These are phyloP conservation scores for Lipophrys pholis DNA, from an alignment of 2,113 vertebrate species.

Conservation along the genomic window DNA sequence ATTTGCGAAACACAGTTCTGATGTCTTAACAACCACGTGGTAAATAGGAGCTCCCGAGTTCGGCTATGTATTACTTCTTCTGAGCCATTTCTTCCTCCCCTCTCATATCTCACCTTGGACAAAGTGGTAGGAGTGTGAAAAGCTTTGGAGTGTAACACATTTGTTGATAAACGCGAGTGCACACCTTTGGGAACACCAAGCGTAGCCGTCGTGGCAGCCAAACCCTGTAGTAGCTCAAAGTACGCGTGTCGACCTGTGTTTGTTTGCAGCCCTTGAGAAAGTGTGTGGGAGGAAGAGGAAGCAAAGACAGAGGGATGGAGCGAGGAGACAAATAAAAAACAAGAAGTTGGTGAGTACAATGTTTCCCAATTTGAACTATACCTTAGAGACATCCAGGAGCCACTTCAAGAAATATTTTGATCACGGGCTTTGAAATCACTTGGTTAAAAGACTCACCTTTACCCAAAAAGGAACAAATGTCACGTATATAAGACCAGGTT, in stretches of 20 bases:
- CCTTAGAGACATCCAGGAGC: too few species aligned
- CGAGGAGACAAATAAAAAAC: not conserved
- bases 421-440: too few species aligned
- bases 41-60: constrained; percentile 9
- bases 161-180: constrained; percentile 5
- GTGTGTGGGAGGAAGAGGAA: constrained; percentile 3
- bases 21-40: constrained; percentile 3
- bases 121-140: constrained; percentile 48
- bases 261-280: constrained; percentile 26
- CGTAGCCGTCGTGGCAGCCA: not conserved
- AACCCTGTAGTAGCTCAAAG: constrained; percentile 3
- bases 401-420: too few species aligned
- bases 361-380: too few species aligned
- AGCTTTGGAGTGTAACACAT: constrained; percentile 40
- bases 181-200: constrained; percentile 18
- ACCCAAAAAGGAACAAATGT: too few species aligned
- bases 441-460: too few species aligned
- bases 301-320: constrained; percentile 3
- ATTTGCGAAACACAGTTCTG: constrained; percentile 15
- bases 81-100: too few species aligned
- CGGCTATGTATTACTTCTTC: not conserved
- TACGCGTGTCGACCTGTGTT: constrained; percentile 28
- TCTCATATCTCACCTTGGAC: constrained; percentile 5
- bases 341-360: not conserved
- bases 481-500: too few species aligned